Evolutionary conservation across 2,797 vertebrate genomes (phyloP), one percentile per base, ranked within the genome.

Genomic region (Mastacembelus armatus): DNA sequence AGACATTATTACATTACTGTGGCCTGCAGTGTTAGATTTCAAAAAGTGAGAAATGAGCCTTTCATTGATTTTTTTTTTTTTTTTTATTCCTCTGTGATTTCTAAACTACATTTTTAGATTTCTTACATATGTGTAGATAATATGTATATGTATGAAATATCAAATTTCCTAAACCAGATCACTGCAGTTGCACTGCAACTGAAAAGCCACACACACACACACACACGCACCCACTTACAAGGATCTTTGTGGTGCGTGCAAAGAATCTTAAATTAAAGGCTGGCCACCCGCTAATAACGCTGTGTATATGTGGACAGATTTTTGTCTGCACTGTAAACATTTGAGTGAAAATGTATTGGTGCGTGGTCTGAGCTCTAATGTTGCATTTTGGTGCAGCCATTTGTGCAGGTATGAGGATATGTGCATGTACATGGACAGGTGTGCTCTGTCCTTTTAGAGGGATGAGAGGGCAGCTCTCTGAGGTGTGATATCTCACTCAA

Each of bases 401-500:
- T 22, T 11, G 24, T 59, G 44, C 5, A 30, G 38, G 14, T 26
- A 26, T 54, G 32, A 52, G 33, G 35, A 42, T 54, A 29, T 8
- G 45, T 35, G 32, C 1, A 3, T 8, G 40, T 19, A 9, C 8
- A 29, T 44, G 36, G 57, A 56, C 74, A 83, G 72, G 71, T 85
- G 66, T 58, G 57, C 19, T 49, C 56, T 3, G 58, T 57, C 48
- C 64, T 72, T 60, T 71, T 39, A 4, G 22, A 61, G 65, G 48
- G 80, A 68, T 38, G 56, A 79, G 33, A 71, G 79, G 76, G 51
- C 68, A 71, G 49, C 63, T 76, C 65, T 60, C 74, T n/a, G 6
- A 69, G 29, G 78, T 71, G 75, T 38, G 58, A 81, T 79, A 65
- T 73, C 71, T 69, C n/a, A 66, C 81, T 78, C 45, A 51, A 38